A percentile compares a stretch with the other conserved stretches of the same genome.
phyloP scores from a whole-genome alignment of 92 coral and sea anemone genomes.

The Epizoanthus ramosus region DNA sequence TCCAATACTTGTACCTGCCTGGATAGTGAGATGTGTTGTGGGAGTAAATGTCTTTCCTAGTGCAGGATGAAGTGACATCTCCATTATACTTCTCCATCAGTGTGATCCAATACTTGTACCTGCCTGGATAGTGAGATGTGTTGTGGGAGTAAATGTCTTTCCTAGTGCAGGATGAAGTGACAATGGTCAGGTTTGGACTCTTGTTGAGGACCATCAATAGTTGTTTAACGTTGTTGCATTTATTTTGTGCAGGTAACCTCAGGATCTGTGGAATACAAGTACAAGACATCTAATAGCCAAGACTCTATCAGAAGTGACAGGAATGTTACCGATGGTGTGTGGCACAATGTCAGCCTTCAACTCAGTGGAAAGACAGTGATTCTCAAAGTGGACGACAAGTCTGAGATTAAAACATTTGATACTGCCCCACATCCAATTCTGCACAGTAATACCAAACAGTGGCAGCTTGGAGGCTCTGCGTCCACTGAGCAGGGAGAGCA shows the following conservation, averaged over 20 bases:
- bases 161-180: too few relatives aligned
- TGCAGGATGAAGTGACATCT: too few relatives aligned
- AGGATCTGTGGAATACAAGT: constrained; percentile 68
- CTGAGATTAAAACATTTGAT: constrained; percentile 45
- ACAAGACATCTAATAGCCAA: constrained; percentile 53
- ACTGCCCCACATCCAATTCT: constrained; percentile 75
- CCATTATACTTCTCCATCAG: too few relatives aligned
- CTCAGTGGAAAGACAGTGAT: constrained; percentile 66
- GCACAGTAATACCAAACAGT: constrained; percentile 64
- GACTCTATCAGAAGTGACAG: constrained; percentile 29
- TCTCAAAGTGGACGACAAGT: constrained; percentile 64
- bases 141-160: too few relatives aligned
- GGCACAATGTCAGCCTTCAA: constrained; percentile 85
- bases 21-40: too few relatives aligned
- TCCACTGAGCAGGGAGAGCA: constrained; percentile 42
- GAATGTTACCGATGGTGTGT: constrained; percentile 76
- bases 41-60: too few relatives aligned
- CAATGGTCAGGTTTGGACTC: too few relatives aligned
- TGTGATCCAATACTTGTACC: too few relatives aligned
- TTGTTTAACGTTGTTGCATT: neutral
- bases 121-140: too few relatives aligned
- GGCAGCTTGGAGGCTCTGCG: constrained; percentile 79
- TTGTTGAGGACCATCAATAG: too few relatives aligned
- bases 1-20: too few relatives aligned
- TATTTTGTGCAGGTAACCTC: constrained; percentile 54